Base-by-base conservation (phyloP, 2,888 invertebrate genomes). In the Petrophora chlorosata region DNA sequence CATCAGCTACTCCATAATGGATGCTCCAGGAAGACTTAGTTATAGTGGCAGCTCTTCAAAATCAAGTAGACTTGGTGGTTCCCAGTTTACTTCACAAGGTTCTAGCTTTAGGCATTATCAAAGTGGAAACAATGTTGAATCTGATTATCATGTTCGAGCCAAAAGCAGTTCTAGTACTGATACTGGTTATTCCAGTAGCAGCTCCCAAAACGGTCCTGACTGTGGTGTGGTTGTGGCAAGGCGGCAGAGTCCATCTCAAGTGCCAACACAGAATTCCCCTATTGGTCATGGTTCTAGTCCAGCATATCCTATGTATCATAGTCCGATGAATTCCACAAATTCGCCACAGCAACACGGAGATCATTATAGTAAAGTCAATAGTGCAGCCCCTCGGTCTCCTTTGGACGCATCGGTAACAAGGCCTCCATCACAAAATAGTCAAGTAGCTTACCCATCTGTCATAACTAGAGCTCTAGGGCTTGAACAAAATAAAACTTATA, bases 241-340 rank as follows among this genome's bases (percentile, higher is more conserved):
- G 63, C 87, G 94, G 63, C 94, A 93, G 19, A 95, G 95, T 79
- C 95, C 95, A 91, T 54, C 85, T 90, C 75, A 94, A 73, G 92
- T 93, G 5, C 93, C 94, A 66, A 93, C 95, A 7, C 94, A 94
- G 73, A 93, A 94, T 23, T 94, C 94, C 48, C 95, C 95, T 1
- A 71, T 95, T 39, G 93, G 94, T 40, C 95, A 95, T 79, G 94
- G 93, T 16, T 93, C 94, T 63, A 95, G 95, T 83, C 95, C 95
- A 34, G 95, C 94, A 43, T 96, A 96, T 87, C 96, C 96, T 26
- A 93, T 95, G 92, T 96, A 96, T 79, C 95, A 96, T 77, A 96
- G 95, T 82, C 96, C 96, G 13, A 93, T 95, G 93, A 94, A 94
- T 70, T 92, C 94, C 3, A 92, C 94, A 63, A 94, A 94, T 54